These are phyloP conservation scores for Netelia fuscicornis DNA, from an alignment of 2,888 invertebrate genomes.

Conservation along the genomic window DNA sequence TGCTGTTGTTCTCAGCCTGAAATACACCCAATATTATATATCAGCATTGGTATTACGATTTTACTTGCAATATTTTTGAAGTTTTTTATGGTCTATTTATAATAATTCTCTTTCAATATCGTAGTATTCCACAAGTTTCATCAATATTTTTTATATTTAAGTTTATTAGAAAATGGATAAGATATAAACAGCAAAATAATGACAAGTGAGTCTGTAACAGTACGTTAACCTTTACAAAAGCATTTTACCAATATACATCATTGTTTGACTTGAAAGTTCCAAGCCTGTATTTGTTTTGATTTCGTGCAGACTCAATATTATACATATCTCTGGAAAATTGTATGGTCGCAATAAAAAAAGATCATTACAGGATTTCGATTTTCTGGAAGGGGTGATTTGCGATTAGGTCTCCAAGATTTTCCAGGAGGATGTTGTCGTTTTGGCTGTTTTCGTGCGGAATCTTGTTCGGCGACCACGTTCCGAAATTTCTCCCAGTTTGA, in stretches of 20 bases:
- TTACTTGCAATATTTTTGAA: neutral
- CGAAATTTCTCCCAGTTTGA: constrained; percentile 81
- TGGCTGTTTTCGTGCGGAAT: constrained; percentile 50
- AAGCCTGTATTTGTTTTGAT: no score
- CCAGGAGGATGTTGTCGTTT: constrained; percentile 64
- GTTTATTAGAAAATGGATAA: neutral
- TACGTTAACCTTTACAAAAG: no score
- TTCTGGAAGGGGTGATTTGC: constrained; percentile 32
- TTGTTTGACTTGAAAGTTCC: no score
- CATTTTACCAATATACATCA: no score
- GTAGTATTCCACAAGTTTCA: neutral
- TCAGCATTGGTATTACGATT: neutral
- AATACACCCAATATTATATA: constrained; percentile 28
- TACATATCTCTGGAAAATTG: no score
- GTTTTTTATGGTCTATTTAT: neutral
- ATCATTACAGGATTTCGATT: constrained; percentile 15
- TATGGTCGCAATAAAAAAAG: neutral
- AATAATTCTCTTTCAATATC: neutral
- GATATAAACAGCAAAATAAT: neutral
- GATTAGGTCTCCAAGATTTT: constrained; percentile 50
- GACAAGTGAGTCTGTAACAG: no score
- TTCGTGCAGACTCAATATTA: no score
- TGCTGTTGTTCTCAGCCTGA: constrained; percentile 27
- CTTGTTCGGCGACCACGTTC: constrained; percentile 67
- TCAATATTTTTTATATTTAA: constrained; percentile 3